Evolutionary conservation across 53 echinoderm and acorn worm species (phyloP).

Genomic region (Actinopyga echinites): DNA sequence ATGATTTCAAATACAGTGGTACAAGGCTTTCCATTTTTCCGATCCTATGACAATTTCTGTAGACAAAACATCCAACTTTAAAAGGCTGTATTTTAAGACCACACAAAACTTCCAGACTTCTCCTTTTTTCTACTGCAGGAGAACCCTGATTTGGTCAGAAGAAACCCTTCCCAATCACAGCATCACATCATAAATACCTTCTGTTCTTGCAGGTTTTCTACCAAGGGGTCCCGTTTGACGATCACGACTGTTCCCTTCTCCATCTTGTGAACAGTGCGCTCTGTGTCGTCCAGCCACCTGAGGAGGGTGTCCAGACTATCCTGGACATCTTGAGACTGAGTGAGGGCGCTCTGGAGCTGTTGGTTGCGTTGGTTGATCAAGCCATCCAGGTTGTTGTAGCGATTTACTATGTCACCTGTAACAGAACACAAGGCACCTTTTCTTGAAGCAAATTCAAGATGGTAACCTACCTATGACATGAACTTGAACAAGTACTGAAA

Average conservation of each 20-base stretch:
- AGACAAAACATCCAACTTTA: no score
- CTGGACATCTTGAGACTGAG: constrained; percentile 90
- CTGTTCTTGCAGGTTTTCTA: constrained; percentile 89
- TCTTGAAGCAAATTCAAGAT: no score
- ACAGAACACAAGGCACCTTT: background rate
- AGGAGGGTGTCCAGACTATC: constrained; percentile 86
- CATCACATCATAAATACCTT: constrained; percentile 57
- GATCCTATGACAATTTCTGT: no score
- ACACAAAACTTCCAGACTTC: no score
- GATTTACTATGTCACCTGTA: constrained; percentile 70
- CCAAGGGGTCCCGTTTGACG: constrained; percentile 82
- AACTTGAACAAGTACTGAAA: background rate
- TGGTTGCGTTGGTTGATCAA: constrained; percentile 82
- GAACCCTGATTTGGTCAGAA: no score
- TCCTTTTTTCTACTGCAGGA: no score
- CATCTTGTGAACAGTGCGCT: constrained; percentile 77
- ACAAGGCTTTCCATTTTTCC: no score
- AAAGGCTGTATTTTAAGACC: no score
- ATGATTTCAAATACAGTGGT: no score
- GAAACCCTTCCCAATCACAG: no score
- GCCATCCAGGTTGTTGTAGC: constrained; percentile 85
- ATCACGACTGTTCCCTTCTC: constrained; percentile 90
- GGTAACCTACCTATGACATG: background rate
- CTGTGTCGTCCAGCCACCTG: constrained; percentile 84
- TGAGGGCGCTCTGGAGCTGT: constrained; percentile 83